Conservation (phyloP, 2,888 invertebrate species). For the Hermaeophaga mercurialis region DNA sequence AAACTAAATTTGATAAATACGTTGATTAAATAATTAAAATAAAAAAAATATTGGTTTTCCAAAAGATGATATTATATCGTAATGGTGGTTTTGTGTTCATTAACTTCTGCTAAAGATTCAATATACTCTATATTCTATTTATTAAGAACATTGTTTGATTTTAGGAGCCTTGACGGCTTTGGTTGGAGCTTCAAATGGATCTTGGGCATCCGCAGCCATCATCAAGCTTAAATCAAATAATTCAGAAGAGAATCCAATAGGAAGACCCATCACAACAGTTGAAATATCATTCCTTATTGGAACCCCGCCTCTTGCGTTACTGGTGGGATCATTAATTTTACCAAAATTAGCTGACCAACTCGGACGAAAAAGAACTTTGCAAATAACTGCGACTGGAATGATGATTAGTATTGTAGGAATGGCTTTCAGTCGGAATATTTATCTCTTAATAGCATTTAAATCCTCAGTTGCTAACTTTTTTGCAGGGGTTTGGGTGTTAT, state of each 20-base stretch:
- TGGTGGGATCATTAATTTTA: conserved; percentile 1
- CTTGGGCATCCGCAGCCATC: conserved; percentile 35
- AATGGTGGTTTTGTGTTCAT: too few relatives aligned
- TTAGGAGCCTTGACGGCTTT: neutral
- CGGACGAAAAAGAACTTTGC: conserved; percentile 12
- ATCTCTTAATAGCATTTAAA: neutral
- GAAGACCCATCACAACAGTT: conserved; percentile 9
- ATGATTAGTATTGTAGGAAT: neutral
- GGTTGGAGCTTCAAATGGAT: conserved; percentile 19
- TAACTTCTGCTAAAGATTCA: too few relatives aligned
- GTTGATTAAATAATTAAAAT: too few relatives aligned
- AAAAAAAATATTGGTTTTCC: too few relatives aligned
- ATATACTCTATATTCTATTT: too few relatives aligned
- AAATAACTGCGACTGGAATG: conserved; percentile 2
- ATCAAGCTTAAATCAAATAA: conserved; percentile 15
- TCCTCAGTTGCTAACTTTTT: neutral
- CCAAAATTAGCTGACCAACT: conserved; percentile 11
- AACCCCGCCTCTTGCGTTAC: neutral
- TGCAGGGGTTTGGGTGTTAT: conserved; percentile 7
- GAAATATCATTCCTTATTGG: conserved; percentile 12
- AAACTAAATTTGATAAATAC: too few relatives aligned
- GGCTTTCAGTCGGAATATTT: conserved; percentile 1
- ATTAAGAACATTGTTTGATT: too few relatives aligned
- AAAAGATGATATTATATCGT: too few relatives aligned
- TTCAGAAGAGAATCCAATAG: conserved; percentile 8